Conservation (phyloP, 2,113 vertebrate genomes). For the Zosterops japonicus region DNA sequence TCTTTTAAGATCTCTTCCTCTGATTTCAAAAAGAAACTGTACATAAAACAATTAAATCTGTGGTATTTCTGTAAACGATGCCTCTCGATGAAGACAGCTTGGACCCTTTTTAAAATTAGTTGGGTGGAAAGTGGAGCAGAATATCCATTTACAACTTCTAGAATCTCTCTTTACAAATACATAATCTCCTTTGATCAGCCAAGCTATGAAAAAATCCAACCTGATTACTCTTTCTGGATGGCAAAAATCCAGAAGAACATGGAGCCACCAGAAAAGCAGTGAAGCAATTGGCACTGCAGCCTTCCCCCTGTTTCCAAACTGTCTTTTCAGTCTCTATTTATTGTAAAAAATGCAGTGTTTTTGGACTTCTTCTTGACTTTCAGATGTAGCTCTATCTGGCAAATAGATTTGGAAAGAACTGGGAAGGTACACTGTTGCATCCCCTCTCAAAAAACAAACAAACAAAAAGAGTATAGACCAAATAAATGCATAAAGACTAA, state of each 20-base stretch:
- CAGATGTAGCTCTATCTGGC: neutral
- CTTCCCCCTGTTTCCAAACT: neutral
- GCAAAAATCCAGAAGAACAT: neutral
- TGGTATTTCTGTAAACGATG: neutral
- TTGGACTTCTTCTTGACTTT: neutral
- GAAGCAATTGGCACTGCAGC: neutral
- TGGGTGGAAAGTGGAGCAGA: neutral
- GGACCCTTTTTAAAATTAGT: neutral
- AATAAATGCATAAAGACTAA: neutral
- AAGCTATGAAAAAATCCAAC: neutral
- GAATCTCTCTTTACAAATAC: neutral
- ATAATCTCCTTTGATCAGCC: neutral
- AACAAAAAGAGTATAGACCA: neutral
- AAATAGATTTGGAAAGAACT: neutral
- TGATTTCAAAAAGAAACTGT: neutral
- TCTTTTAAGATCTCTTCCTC: neutral
- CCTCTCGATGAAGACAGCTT: neutral
- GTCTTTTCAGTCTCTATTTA: neutral
- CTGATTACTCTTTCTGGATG: neutral
- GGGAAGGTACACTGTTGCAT: neutral
- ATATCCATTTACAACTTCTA: neutral
- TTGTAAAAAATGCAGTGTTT: neutral
- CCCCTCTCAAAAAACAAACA: neutral
- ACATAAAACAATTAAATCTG: neutral
- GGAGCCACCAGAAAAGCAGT: neutral